Conservation (phyloP, 2,113 vertebrate genomes). For the Stigmatopora argus region DNA sequence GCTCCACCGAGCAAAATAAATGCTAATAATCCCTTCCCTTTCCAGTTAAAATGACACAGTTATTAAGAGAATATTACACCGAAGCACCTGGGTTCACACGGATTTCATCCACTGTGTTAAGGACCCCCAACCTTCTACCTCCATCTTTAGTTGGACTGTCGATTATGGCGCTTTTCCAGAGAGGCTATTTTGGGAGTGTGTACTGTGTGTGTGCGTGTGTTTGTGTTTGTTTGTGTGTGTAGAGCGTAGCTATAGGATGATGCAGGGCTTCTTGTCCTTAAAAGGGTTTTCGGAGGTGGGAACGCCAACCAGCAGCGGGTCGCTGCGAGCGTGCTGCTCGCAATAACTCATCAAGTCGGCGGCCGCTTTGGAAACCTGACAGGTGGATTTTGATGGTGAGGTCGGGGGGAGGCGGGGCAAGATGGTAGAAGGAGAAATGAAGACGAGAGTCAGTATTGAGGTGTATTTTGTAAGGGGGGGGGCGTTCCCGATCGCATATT, state of each 20-base stretch:
- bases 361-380: constrained; percentile 90
- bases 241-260: constrained; percentile 79
- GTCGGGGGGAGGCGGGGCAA: not conserved
- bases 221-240: constrained; percentile 22
- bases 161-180: constrained; percentile 62
- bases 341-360: constrained; percentile 95
- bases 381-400: not conserved
- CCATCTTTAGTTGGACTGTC: constrained; percentile 41
- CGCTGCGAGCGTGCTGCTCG: constrained; percentile 86
- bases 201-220: constrained; percentile 19
- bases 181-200: constrained; percentile 49
- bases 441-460: not conserved
- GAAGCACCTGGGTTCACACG: not conserved
- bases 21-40: constrained; percentile 26
- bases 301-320: constrained; percentile 90
- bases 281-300: constrained; percentile 95
- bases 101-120: not conserved
- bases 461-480: not conserved
- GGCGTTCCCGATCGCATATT: too few relatives aligned
- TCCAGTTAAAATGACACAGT: constrained; percentile 44
- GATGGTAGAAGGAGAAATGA: not conserved
- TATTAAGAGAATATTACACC: constrained; percentile 47
- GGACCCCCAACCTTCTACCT: constrained; percentile 9
- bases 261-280: constrained; percentile 97
- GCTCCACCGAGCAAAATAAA: not conserved